These are phyloP conservation scores for Cacoxenus indagator DNA, from an alignment of 2,888 invertebrate species.

Conservation along the genomic window DNA sequence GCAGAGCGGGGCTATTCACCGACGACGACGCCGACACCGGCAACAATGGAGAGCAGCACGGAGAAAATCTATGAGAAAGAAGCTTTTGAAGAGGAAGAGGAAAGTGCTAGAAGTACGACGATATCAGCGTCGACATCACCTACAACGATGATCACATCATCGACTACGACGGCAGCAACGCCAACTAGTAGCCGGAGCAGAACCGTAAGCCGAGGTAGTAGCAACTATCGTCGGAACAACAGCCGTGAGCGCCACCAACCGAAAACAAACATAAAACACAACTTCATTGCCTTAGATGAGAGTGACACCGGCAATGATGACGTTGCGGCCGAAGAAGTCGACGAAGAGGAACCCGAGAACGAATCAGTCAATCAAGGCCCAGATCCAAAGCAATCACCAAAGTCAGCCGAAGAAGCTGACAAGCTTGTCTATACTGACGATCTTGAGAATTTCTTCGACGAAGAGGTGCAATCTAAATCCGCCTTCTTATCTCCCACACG, in stretches of 20 bases:
- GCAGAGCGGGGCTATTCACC: no score
- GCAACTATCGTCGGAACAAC: constrained; percentile 28
- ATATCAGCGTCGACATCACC: constrained; percentile 21
- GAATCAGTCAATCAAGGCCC: background rate
- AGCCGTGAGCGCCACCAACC: constrained; percentile 29
- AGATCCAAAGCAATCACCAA: constrained; percentile 17
- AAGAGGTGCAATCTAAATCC: constrained; percentile 35
- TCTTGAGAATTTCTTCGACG: constrained; percentile 64
- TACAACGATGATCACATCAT: constrained; percentile 3
- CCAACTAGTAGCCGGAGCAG: constrained; percentile 26
- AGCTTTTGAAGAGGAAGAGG: background rate
- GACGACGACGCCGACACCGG: background rate
- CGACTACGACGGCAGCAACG: constrained; percentile 24
- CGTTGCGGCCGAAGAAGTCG: constrained; percentile 28
- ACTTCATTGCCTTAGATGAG: constrained; percentile 29
- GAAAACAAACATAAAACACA: constrained; percentile 15
- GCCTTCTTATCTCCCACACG: constrained; percentile 36
- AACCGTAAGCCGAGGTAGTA: constrained; percentile 32
- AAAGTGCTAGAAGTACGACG: background rate
- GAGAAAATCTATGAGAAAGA: background rate
- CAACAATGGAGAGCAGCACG: background rate
- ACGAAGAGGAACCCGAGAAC: constrained; percentile 2
- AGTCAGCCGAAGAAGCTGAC: constrained; percentile 6
- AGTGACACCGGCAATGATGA: constrained; percentile 39
- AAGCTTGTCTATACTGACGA: constrained; percentile 48